phyloP scores from a whole-genome alignment of 2,113 vertebrate species.

The Sakesphorus luctuosus region DNA sequence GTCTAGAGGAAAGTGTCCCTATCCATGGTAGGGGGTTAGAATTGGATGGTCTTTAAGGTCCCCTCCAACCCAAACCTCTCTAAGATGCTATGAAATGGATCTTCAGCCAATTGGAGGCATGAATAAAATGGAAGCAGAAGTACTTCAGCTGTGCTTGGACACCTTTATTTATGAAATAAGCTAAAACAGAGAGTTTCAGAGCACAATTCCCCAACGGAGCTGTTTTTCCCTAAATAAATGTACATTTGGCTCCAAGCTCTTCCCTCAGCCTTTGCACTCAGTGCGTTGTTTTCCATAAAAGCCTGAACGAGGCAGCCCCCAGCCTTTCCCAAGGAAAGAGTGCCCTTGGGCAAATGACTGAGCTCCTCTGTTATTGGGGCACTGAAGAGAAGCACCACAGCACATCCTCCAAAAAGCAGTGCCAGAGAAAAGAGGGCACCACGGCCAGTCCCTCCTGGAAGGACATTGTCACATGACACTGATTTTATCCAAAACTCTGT shows the following conservation, averaged over 20 bases:
- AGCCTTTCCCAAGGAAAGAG: background rate
- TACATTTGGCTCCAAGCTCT: background rate
- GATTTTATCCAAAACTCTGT: background rate
- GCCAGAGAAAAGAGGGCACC: background rate
- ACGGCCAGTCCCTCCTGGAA: background rate
- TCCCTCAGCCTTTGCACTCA: background rate
- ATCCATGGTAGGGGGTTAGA: accelerated
- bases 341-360: background rate
- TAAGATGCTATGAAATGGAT: background rate
- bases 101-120: background rate
- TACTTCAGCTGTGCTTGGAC: background rate
- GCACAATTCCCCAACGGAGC: background rate
- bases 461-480: background rate
- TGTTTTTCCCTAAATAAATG: background rate
- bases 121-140: background rate
- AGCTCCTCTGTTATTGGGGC: background rate
- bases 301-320: background rate
- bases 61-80: background rate
- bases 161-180: background rate
- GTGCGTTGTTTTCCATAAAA: background rate
- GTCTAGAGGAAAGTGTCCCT: accelerated
- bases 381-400: background rate
- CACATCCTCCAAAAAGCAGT: background rate
- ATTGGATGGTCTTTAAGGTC: background rate
- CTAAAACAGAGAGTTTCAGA: background rate